Percentiles rank a stretch among this genome's conserved stretches.
Evolutionary conservation across 1,140 invertebrate species (phyloP).

Genomic region (Ridgeia piscesae): DNA sequence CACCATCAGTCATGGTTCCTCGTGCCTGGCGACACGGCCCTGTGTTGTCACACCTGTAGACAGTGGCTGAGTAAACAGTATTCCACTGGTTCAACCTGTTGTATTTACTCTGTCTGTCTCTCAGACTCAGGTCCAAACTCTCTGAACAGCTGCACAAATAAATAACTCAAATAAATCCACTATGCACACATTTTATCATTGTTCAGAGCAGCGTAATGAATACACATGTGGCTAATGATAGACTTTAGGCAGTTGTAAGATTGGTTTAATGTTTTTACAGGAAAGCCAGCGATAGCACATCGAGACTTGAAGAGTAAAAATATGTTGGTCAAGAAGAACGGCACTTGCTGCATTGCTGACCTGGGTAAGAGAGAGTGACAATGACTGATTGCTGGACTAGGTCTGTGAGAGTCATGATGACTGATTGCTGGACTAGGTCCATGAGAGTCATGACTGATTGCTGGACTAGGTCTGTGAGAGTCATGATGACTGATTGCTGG

Average conservation of each 20-base stretch:
- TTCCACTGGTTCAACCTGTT: not conserved
- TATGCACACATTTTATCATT: too few species aligned
- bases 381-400: not conserved
- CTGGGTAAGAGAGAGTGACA: slow-evolving; percentile 64
- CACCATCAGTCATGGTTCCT: too few species aligned
- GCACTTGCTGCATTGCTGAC: slow-evolving; percentile 93
- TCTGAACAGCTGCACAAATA: not conserved
- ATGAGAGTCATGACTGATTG: too few species aligned
- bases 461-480: too few species aligned
- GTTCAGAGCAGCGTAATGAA: not conserved
- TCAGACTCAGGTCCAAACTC: not conserved
- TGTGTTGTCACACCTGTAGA: not conserved
- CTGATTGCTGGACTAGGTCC: too few species aligned
- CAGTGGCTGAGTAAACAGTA: not conserved
- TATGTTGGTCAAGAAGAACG: slow-evolving; percentile 90
- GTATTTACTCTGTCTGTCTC: not conserved
- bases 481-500: too few species aligned
- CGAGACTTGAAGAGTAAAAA: slow-evolving; percentile 95
- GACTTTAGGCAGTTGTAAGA: not conserved
- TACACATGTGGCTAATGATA: not conserved
- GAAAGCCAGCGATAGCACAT: slow-evolving; percentile 94
- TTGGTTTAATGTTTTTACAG: slow-evolving; percentile 58
- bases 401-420: too few species aligned
- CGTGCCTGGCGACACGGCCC: too few species aligned
- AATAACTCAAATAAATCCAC: not conserved